A percentile compares a stretch with the other conserved stretches of the same genome.
Conservation (phyloP, 2,888 invertebrate species). For the Athalia rosae region DNA sequence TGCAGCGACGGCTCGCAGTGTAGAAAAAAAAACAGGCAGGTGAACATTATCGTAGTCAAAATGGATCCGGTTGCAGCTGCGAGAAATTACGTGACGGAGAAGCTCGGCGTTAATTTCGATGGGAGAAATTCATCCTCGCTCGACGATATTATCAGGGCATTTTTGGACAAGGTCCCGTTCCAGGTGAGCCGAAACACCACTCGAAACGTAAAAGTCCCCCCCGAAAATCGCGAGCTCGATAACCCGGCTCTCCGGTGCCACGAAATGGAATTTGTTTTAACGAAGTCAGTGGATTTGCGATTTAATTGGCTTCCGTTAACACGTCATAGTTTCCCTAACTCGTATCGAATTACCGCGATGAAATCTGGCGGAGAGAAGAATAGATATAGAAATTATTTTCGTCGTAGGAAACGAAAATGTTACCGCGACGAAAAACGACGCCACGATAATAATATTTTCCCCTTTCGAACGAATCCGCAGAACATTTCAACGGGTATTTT, state of each 20-base stretch:
- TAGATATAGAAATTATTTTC: neutral
- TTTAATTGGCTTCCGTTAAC: too few relatives aligned
- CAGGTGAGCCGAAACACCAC: conserved; percentile 27
- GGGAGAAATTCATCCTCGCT: conserved; percentile 18
- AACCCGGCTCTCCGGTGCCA: too few relatives aligned
- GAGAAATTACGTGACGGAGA: conserved; percentile 30
- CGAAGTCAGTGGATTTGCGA: too few relatives aligned
- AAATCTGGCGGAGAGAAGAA: too few relatives aligned
- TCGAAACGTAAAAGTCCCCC: too few relatives aligned
- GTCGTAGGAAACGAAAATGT: neutral
- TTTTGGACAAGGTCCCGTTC: conserved; percentile 39
- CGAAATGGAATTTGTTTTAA: too few relatives aligned
- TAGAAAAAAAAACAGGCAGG: neutral
- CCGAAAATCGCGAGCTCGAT: too few relatives aligned
- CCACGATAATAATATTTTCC: neutral
- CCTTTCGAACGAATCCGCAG: neutral
- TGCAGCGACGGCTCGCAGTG: too few relatives aligned
- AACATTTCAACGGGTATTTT: conserved; percentile 41
- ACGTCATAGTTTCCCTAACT: too few relatives aligned
- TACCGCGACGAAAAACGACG: too few relatives aligned
- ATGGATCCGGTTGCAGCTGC: conserved; percentile 42
- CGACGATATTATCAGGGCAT: conserved; percentile 38
- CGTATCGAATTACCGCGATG: too few relatives aligned
- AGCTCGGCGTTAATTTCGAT: conserved; percentile 25
- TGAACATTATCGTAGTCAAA: conserved; percentile 9